A percentile compares a stretch with the other conserved stretches of the same genome.
phyloP scores from a whole-genome alignment of 2,888 invertebrate genomes.

The Halocaridina rubra region DNA sequence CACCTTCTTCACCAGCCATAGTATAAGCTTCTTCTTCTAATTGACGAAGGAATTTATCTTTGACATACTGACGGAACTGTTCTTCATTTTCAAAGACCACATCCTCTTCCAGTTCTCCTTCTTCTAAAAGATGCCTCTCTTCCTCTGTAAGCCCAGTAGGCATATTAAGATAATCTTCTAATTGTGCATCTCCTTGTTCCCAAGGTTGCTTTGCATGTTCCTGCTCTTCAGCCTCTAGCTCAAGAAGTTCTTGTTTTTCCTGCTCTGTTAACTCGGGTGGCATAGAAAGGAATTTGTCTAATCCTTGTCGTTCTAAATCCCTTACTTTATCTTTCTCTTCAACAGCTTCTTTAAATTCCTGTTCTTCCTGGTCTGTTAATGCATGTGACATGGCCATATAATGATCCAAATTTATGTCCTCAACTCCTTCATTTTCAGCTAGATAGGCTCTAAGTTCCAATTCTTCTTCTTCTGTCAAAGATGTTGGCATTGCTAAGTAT shows the following conservation, averaged over 20 bases:
- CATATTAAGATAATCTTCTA: slow-evolving; percentile 44
- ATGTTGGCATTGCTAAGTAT: slow-evolving; percentile 43
- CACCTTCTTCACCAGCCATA: slow-evolving; percentile 46
- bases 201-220: slow-evolving; percentile 36
- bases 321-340: slow-evolving; percentile 25
- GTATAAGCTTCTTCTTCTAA: slow-evolving; percentile 50
- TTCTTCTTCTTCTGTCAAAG: slow-evolving; percentile 46
- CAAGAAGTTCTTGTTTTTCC: slow-evolving; percentile 33
- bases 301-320: slow-evolving; percentile 28
- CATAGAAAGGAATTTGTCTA: slow-evolving; percentile 44
- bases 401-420: slow-evolving; percentile 49
- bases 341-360: slow-evolving; percentile 45
- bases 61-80: slow-evolving; percentile 49
- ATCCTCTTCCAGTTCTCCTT: slow-evolving; percentile 15
- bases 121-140: slow-evolving; percentile 28
- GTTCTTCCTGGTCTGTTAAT: slow-evolving; percentile 58
- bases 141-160: slow-evolving; percentile 40
- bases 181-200: slow-evolving; percentile 17
- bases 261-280: slow-evolving; percentile 54
- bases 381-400: slow-evolving; percentile 47
- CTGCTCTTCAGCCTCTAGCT: slow-evolving; percentile 37
- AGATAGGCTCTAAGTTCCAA: slow-evolving; percentile 32
- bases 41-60: slow-evolving; percentile 40
- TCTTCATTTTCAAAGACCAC: slow-evolving; percentile 48
- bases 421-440: slow-evolving; percentile 44